Evolutionary conservation across 2,113 vertebrate genomes (phyloP), one percentile per base, ranked within the genome.

Genomic region (Scolopax mira): DNA sequence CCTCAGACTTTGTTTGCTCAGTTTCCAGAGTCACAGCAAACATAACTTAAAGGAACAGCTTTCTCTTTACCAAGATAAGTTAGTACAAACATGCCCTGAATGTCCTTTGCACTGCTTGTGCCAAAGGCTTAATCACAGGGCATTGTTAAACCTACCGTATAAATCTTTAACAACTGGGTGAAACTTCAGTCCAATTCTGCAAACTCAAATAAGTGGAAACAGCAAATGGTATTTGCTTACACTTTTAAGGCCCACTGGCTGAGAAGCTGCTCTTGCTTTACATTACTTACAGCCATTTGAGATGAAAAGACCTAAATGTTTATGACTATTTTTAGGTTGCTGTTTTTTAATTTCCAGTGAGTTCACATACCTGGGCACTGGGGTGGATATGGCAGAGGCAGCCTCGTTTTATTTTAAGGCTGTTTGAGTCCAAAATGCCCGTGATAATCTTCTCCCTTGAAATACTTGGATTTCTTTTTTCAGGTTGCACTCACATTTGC

Each of bases 1-100:
- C 79, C 79, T 95, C 41, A 16, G 79, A 79, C 79, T 95, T 88
- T 96, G 95, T 97, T 97, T 96, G 93, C 64, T 95, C 39, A 79
- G 96, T 97, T 97, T 97, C 97, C 96, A 96, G 90, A 97, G 97
- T 87, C 96, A 97, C 97, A 85, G 96, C 96, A 96, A 96, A 95
- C 96, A 93, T 46, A 70, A 60, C 97, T 94, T 94, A 96, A 97
- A 97, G 96, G 85, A 94, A 88, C 96, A 95, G 96, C 87, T 93
- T 95, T 94, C 96, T 35, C 92, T 97, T 96, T 96, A 89, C 82
- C 31, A 79, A 95, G 96, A 79, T 95, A 95, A 93, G 91, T 96
- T n/a, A 92, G 91, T 87, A 71, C 92, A 96, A 96, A 92, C 88
- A 96, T 84, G 84, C 84, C 80, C 93, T 75, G 85, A 93, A 92